phyloP scores from a whole-genome alignment of 2,797 vertebrate species.

The Chelon auratus region DNA sequence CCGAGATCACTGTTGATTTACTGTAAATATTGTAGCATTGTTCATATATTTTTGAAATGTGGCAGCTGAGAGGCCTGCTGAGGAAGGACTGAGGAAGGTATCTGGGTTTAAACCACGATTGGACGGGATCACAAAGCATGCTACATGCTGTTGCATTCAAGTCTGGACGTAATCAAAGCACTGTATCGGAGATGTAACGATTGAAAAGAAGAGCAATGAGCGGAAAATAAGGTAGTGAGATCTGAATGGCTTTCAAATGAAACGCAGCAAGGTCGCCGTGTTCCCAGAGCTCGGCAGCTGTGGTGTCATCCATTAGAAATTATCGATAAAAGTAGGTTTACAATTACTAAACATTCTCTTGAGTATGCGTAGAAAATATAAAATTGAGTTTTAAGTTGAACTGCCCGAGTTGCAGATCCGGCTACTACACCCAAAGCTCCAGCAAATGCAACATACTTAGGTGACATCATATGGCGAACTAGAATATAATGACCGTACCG shows the following conservation, averaged over 20 bases:
- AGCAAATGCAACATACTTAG: neutral
- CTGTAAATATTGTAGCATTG: too few species aligned
- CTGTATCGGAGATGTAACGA: neutral
- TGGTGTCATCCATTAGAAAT: neutral
- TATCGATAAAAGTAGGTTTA: too few species aligned
- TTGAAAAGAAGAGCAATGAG: neutral
- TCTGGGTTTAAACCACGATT: neutral
- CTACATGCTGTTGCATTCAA: neutral
- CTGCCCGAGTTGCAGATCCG: neutral
- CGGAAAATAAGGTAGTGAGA: neutral
- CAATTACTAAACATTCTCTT: neutral
- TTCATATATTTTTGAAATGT: too few species aligned
- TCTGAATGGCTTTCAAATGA: slow-evolving; percentile 8
- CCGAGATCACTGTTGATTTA: too few species aligned
- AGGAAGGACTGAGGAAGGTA: neutral
- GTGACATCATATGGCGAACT: slow-evolving; percentile 37
- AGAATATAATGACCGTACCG: slow-evolving; percentile 25
- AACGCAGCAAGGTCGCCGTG: neutral
- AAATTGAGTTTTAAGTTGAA: too few species aligned
- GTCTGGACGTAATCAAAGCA: neutral
- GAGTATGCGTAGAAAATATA: too few species aligned
- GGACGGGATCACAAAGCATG: neutral
- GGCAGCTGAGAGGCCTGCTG: neutral
- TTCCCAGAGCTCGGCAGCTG: neutral
- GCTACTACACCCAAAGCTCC: neutral